Evolutionary conservation across 2,113 vertebrate genomes (phyloP), one percentile per base, ranked within the genome.

Genomic region (Pampusana beccarii): DNA sequence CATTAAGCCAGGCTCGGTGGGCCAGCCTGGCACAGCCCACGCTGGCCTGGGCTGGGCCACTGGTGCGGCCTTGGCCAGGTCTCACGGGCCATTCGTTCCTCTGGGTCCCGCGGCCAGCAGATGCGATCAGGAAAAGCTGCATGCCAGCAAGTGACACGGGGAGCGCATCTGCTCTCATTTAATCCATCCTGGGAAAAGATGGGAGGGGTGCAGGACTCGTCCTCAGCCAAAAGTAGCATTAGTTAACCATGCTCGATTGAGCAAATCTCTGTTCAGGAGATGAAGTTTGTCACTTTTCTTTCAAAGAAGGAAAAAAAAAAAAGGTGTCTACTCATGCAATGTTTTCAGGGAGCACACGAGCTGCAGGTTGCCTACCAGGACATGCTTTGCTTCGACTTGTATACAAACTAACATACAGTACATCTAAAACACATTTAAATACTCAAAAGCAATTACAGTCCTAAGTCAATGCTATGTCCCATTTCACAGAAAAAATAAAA

Each of bases 41-140:
- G 7, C 15, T 28, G 38, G 23, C 10, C 46, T 16, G 61, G 12
- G 33, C 51, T 29, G 38, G 4, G 42, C n/a, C 60, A 10, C 26
- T 16, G 53, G n/a, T 36, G 26, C 4, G 2, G 20, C 16, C n/a
- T 65, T 9, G 29, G 24, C 0, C 0, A 70, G 40, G 14, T 54
- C 29, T 57, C 31, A 7, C 13, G 16, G 19, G 26, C 53, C 44
- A 46, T 46, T 46, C 9, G 1, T 38, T 70, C 29, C 24, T 38
- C 33, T 2, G 1, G 34, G n/a, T 48, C 78, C 15, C 33, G 0
- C 9, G 61, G 60, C 26, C 38, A 58, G 42, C 19, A 81, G 24
- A n/a, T 1, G 5, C 8, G 38, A 33, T 16, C 11, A 42, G 15
- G 42, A 36, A 48, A 66, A 38, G 26, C 57, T 0, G 4, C 44